Evolutionary conservation across 2,888 invertebrate genomes (phyloP).

Genomic region (Dicyrtomina minuta): DNA sequence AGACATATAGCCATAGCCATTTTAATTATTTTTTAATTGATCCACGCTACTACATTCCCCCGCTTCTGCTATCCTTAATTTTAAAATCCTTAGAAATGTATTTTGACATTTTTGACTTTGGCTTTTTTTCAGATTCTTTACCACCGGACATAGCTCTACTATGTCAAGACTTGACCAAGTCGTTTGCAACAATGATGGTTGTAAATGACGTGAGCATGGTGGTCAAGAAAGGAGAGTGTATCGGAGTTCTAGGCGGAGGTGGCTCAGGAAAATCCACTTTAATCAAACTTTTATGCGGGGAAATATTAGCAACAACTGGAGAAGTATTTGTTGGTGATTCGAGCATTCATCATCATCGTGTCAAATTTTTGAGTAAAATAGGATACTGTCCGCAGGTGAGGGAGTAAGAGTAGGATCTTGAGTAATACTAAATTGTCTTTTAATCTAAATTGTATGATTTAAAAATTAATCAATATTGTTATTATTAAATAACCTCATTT

Average conservation of each 20-base stretch:
- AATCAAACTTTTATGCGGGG: conserved; percentile 39
- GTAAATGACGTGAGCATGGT: conserved; percentile 41
- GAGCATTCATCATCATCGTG: conserved; percentile 36
- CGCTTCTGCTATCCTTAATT: background rate
- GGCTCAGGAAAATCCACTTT: conserved; percentile 40
- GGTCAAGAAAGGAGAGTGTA: conserved; percentile 41
- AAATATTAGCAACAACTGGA: conserved; percentile 40
- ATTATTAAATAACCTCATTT: too few relatives aligned
- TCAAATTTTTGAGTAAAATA: conserved; percentile 38
- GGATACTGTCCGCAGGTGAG: conserved; percentile 46
- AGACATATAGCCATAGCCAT: background rate
- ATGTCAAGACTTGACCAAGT: conserved; percentile 28
- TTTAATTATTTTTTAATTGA: too few relatives aligned
- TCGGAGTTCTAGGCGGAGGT: conserved; percentile 45
- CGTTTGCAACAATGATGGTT: conserved; percentile 33
- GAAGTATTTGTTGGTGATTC: conserved; percentile 36
- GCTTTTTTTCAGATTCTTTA: background rate
- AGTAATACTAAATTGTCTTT: too few relatives aligned
- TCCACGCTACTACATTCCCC: background rate
- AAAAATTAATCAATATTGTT: too few relatives aligned
- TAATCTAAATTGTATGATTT: too few relatives aligned
- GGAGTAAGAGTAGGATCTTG: background rate
- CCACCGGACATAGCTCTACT: conserved; percentile 35
- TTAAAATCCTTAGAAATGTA: background rate
- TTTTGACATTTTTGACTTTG: too few relatives aligned